A percentile compares a stretch with the other conserved stretches of the same genome.
Conservation (phyloP, 2,797 vertebrate species). For the Phalloptychus januarius region DNA sequence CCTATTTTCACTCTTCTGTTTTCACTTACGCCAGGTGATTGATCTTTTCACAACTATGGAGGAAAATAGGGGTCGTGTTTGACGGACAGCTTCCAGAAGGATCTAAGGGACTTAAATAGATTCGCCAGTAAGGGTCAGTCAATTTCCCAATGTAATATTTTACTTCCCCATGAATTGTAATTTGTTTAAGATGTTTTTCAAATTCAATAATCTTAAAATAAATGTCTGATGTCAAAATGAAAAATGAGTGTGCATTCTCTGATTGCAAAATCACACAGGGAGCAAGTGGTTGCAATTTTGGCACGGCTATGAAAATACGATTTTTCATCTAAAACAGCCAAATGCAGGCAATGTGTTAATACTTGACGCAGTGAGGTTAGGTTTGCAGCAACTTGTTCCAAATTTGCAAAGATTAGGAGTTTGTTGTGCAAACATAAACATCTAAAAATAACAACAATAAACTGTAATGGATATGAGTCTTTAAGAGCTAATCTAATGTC, state of each 20-base stretch:
- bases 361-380: background rate
- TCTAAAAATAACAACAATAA: background rate
- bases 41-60: background rate
- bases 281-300: slow-evolving; percentile 8
- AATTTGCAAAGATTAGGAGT: slow-evolving; percentile 1
- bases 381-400: slow-evolving; percentile 1
- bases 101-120: background rate
- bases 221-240: slow-evolving; percentile 28
- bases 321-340: slow-evolving; percentile 15
- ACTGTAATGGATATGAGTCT: too few relatives aligned
- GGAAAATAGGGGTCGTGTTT: slow-evolving; percentile 1
- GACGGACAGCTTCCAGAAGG: slow-evolving; percentile 12
- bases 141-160: background rate
- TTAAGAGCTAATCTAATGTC: too few relatives aligned
- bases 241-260: slow-evolving; percentile 20
- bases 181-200: slow-evolving; percentile 11
- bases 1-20: slow-evolving; percentile 7
- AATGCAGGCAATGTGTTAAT: slow-evolving; percentile 15
- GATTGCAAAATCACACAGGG: slow-evolving; percentile 23
- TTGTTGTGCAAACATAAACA: background rate
- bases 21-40: background rate
- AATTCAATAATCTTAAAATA: slow-evolving; percentile 5
- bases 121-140: slow-evolving; percentile 2
- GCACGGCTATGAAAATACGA: slow-evolving; percentile 10
- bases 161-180: background rate